Evolutionary conservation across 2,797 vertebrate genomes (phyloP), one percentile per base, ranked within the genome.

Genomic region (Coregonus suidteri): DNA sequence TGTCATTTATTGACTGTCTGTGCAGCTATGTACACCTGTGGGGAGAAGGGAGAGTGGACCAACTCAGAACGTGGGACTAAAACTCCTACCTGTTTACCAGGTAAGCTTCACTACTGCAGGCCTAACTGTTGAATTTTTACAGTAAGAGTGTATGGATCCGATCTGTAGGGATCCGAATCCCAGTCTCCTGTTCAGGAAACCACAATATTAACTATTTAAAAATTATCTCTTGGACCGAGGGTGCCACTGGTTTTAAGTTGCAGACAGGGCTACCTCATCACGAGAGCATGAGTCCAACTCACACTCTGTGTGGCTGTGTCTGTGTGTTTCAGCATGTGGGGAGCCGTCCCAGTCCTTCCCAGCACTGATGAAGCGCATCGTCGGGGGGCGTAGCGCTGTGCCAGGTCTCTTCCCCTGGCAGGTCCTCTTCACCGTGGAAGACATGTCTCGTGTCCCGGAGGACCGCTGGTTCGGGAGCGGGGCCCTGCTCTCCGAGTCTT

Each of bases 351-450:
- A 91, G 4, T 15, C 91, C 1, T 89, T 97, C 65, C 96, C 97
- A 0, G 78, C 84, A 14, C 93, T 96, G 73, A 92, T 95, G 89
- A 98, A 98, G 89, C 91, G 98, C 35, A 97, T 99, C 9, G 97
- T 99, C 0, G 98, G 98, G 0, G 98, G 98, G 11, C 93, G 93
- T 0, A 91, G 91, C 0, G 96, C 98, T 0, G 93, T 93, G 71
- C 95, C 95, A 0, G 98, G 98, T 7, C 93, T 95, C 76, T 99
- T 99, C 85, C 98, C 98, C 0, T 99, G 98, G 98, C 98, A 99
- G 89, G 96, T 94, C 0, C 94, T 99, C 20, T 95, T 99, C 4
- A 95, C 96, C 30, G 96, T 99, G 74, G 94, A 97, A 83, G 98
- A 99, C 13, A 88, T 88, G 51, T 96, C 96, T 0, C 94, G 98